phyloP scores from a whole-genome alignment of 2,797 vertebrate species.

The Meriones psammophilus region DNA sequence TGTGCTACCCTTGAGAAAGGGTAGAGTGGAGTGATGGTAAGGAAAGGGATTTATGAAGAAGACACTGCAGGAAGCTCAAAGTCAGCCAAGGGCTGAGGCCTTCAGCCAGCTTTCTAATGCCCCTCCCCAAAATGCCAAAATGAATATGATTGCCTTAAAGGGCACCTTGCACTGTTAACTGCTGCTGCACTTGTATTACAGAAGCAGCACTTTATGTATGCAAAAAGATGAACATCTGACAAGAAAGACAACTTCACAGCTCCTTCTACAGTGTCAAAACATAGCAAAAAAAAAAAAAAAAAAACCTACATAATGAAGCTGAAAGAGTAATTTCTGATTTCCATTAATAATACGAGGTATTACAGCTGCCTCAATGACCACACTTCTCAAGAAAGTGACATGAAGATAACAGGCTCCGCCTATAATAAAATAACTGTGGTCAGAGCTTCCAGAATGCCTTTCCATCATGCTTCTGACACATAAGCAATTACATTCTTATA shows the following conservation, averaged over 20 bases:
- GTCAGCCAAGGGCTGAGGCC: slow-evolving; percentile 20
- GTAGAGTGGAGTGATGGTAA: background rate
- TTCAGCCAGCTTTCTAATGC: background rate
- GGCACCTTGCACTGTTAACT: slow-evolving; percentile 19
- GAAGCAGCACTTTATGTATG: slow-evolving; percentile 55
- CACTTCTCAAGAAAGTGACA: slow-evolving; percentile 77
- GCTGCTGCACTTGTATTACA: slow-evolving; percentile 1
- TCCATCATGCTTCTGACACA: slow-evolving; percentile 38
- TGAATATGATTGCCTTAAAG: slow-evolving; percentile 14
- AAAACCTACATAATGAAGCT: slow-evolving; percentile 45
- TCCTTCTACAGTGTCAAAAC: slow-evolving; percentile 66
- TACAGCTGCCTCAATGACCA: slow-evolving; percentile 77
- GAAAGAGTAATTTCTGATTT: slow-evolving; percentile 69
- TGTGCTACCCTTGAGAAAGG: background rate
- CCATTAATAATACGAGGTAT: slow-evolving; percentile 69
- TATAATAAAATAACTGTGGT: slow-evolving; percentile 54
- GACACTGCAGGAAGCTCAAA: background rate
- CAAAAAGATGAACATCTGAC: slow-evolving; percentile 49
- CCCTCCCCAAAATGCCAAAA: background rate
- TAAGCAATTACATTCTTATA: slow-evolving; percentile 47
- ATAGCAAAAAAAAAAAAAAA: slow-evolving; percentile 55
- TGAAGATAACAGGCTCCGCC: slow-evolving; percentile 64
- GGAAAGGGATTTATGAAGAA: background rate
- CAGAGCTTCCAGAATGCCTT: slow-evolving; percentile 30
- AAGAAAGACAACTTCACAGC: slow-evolving; percentile 48